A percentile compares a stretch with the other conserved stretches of the same genome.
These are phyloP conservation scores for Anneissia japonica DNA, from an alignment of 35 echinoderm and acorn worm genomes.

Conservation along the genomic window DNA sequence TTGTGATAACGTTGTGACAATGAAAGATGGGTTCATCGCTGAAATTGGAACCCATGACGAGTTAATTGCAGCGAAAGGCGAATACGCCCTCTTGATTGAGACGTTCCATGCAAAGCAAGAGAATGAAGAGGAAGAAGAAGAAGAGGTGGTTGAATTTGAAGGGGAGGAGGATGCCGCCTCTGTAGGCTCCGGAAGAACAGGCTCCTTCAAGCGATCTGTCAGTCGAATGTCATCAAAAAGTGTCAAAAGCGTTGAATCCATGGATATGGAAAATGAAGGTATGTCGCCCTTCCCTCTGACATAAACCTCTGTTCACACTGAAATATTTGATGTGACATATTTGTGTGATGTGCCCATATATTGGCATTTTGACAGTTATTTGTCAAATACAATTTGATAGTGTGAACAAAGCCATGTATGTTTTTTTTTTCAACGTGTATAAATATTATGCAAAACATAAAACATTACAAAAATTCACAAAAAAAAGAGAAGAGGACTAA, in stretches of 20 bases:
- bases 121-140: conserved; percentile 40
- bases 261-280: background rate
- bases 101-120: conserved; percentile 82
- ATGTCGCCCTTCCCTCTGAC: background rate
- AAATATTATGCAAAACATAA: too few species aligned
- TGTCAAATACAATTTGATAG: too few species aligned
- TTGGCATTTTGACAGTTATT: too few species aligned
- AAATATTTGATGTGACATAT: too few species aligned
- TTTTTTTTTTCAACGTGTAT: too few species aligned
- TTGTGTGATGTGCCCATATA: too few species aligned
- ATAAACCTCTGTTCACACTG: background rate
- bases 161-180: conserved; percentile 31
- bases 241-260: background rate
- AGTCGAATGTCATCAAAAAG: background rate
- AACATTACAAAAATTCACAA: too few species aligned
- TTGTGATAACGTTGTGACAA: conserved; percentile 72
- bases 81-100: conserved; percentile 70
- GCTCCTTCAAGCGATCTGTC: background rate
- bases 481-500: too few species aligned
- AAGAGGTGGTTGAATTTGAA: conserved; percentile 28
- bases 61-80: conserved; percentile 52
- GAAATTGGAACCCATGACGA: conserved; percentile 70
- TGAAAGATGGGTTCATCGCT: conserved; percentile 69
- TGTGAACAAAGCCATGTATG: too few species aligned
- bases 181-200: conserved; percentile 13